A percentile compares a stretch with the other conserved stretches of the same genome.
These are phyloP conservation scores for Cassiopea xamachana DNA, from an alignment of 30 jellyfish, hydroid and myxozoan genomes.

Conservation along the genomic window DNA sequence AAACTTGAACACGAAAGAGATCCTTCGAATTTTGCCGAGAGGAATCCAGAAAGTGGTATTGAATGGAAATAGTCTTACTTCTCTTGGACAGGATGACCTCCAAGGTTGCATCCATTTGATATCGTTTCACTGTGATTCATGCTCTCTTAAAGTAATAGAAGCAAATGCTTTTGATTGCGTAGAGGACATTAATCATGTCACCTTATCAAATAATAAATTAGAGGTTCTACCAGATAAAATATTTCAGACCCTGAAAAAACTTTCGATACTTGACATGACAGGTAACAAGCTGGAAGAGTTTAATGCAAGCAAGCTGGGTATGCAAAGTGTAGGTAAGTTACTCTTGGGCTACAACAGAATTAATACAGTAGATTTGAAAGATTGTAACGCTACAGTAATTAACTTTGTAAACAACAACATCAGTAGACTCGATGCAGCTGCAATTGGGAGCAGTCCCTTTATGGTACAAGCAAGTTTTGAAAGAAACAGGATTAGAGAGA, in stretches of 20 bases:
- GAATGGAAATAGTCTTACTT: background rate
- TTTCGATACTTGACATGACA: background rate
- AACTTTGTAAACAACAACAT: background rate
- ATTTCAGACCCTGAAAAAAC: background rate
- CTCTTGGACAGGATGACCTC: slow-evolving; percentile 6
- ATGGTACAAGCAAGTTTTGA: background rate
- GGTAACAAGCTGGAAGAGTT: slow-evolving; percentile 13
- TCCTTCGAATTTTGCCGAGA: slow-evolving; percentile 17
- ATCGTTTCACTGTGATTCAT: background rate
- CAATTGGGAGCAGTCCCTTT: background rate
- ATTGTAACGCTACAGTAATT: background rate
- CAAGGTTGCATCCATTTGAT: background rate
- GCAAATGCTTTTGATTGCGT: slow-evolving; percentile 8
- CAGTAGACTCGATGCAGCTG: background rate
- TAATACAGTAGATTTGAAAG: background rate
- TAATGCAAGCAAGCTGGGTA: background rate
- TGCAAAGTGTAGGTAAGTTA: background rate
- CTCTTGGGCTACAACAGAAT: background rate
- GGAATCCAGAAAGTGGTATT: background rate
- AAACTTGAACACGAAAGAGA: background rate
- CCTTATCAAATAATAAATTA: background rate
- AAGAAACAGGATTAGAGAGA: background rate
- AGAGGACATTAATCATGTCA: background rate
- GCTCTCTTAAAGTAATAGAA: slow-evolving; percentile 7
- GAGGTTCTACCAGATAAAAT: background rate